Conservation (phyloP, 1,140 invertebrate genomes). For the Laupala kohalensis region DNA sequence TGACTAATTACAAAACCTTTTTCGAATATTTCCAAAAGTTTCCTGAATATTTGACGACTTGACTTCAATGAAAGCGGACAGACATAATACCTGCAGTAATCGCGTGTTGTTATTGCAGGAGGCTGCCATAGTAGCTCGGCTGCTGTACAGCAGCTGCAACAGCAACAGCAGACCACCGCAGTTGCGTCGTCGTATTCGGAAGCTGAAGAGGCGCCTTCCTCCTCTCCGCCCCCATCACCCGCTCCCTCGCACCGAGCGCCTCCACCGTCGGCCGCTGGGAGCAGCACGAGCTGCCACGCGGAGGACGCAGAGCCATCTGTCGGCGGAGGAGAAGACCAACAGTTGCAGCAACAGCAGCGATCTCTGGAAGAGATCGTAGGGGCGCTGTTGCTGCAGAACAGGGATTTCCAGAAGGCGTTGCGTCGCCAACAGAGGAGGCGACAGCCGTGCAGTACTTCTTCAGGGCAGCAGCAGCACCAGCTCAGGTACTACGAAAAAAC, state of each 20-base stretch:
- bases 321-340: background rate
- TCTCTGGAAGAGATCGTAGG: constrained; percentile 67
- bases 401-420: constrained; percentile 65
- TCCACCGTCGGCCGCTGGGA: background rate
- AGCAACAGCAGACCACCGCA: too few relatives aligned
- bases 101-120: too few relatives aligned
- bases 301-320: background rate
- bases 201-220: background rate
- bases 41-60: too few relatives aligned
- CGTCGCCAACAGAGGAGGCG: constrained; percentile 50
- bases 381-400: constrained; percentile 67
- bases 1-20: too few relatives aligned
- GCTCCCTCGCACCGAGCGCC: background rate
- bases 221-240: background rate
- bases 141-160: too few relatives aligned
- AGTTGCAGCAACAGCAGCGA: constrained; percentile 22
- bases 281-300: background rate
- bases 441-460: constrained; percentile 38
- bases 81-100: too few relatives aligned
- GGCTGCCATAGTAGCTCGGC: too few relatives aligned
- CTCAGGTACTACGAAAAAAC: too few relatives aligned
- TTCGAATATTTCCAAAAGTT: too few relatives aligned
- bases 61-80: too few relatives aligned
- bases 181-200: background rate
- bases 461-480: too few relatives aligned